Evolutionary conservation across 1,140 invertebrate species (phyloP).

Genomic region (Chironomus striatipennis): DNA sequence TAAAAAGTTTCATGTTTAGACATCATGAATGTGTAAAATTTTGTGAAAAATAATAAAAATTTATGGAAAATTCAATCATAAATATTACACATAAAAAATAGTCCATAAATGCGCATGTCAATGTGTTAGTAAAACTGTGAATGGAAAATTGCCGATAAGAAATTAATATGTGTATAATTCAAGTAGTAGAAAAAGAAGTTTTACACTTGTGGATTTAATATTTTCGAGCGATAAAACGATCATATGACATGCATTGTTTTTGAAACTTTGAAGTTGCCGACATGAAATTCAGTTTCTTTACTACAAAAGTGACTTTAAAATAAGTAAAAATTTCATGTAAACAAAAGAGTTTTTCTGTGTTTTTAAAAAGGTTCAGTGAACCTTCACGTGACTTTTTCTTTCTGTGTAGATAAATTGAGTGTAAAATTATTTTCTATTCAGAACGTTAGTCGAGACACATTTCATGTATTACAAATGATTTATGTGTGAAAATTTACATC

Average conservation of each 20-base stretch:
- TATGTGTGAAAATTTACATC: neutral
- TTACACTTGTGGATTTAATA: too few species aligned
- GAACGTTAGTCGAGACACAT: too few species aligned
- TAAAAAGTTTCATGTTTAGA: too few species aligned
- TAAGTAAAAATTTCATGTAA: neutral
- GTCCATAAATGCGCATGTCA: neutral
- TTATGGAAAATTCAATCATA: neutral
- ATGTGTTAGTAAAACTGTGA: neutral
- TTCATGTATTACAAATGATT: too few species aligned
- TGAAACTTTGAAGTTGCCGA: too few species aligned
- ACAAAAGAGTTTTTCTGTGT: neutral
- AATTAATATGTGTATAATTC: neutral
- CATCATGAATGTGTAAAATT: neutral
- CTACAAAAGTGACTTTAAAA: too few species aligned
- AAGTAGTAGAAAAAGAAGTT: too few species aligned
- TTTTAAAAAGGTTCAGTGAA: neutral
- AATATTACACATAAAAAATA: neutral
- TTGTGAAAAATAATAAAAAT: neutral
- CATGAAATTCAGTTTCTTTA: too few species aligned
- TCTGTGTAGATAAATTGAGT: neutral
- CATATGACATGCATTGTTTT: too few species aligned
- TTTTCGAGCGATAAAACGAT: too few species aligned
- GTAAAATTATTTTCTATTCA: too few species aligned
- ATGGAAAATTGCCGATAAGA: neutral
- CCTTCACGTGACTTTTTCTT: neutral